Evolutionary conservation across 2,113 vertebrate genomes (phyloP), one percentile per base, ranked within the genome.

Genomic region (Xiphophorus hellerii): DNA sequence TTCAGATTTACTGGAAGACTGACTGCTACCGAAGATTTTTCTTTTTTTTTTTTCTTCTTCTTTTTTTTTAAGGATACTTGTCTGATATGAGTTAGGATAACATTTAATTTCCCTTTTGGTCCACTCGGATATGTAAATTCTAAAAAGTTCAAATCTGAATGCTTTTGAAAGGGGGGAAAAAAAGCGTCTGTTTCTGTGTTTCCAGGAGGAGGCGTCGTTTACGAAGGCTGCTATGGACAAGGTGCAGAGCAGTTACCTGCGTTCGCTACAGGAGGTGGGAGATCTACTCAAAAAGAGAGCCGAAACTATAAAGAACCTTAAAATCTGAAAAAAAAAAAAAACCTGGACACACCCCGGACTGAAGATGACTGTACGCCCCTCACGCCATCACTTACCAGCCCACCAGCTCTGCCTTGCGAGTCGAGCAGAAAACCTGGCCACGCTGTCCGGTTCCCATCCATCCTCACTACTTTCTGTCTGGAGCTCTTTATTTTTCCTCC

Each of bases 261-360:
- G 96, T 71, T 98, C 98, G 4, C 92, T 99, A 89, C 97, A 98
- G 92, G 98, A 99, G 92, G 93, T 95, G 44, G 96, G 96, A 72
- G 97, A 99, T 62, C 95, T 99, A 84, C 95, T 99, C 83, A 97
- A 93, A 92, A 99, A 97, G 93, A 96, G 97, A 95, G 95, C 96
- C 0, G 97, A 99, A 83, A 95, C 95, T 62, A 90, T 98, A 83
- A 98, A 97, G 91, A 97, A 94, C 92, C 94, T 99, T 80, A 99
- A 97, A 94, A 96, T 99, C 90, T 99, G 94, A 97, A 42, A 42
- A 39, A 42, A 42, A 42, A 4, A 14, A 42, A 14, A 42, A 12
- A 39, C 11, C 28, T 1, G 28, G 28, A 48, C 39, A n/a, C 66
- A 44, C 69, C 60, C 71, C 29, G n/a, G 58, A 83, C 69, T 76